A percentile compares a stretch with the other conserved stretches of the same genome.
These are phyloP conservation scores for Dione juno DNA, from an alignment of 2,888 invertebrate genomes.

Conservation along the genomic window DNA sequence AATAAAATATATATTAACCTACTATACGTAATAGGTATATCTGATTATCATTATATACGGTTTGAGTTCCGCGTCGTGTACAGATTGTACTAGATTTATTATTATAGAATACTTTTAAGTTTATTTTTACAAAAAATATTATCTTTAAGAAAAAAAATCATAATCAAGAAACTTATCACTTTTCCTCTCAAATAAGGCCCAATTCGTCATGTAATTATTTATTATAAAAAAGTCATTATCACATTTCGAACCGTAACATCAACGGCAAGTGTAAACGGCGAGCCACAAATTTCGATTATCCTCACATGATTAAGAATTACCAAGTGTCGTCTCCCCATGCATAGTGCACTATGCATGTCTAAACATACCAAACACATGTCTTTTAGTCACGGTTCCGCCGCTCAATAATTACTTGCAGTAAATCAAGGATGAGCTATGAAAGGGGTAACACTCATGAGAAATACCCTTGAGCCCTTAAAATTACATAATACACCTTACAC, in stretches of 20 bases:
- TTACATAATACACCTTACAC: constrained; percentile 21
- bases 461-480: constrained; percentile 57
- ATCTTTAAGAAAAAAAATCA: too few relatives aligned
- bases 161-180: too few relatives aligned
- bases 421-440: constrained; percentile 73
- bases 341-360: constrained; percentile 29
- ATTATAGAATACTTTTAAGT: too few relatives aligned
- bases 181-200: neutral
- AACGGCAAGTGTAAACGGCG: neutral
- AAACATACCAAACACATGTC: constrained; percentile 45
- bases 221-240: constrained; percentile 1
- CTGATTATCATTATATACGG: too few relatives aligned
- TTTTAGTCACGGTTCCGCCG: constrained; percentile 42
- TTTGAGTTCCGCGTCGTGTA: too few relatives aligned
- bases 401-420: constrained; percentile 66
- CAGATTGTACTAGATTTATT: too few relatives aligned
- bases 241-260: neutral
- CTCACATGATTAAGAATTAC: constrained; percentile 41
- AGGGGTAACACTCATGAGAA: constrained; percentile 62
- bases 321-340: constrained; percentile 27
- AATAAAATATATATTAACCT: too few relatives aligned
- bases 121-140: too few relatives aligned
- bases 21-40: too few relatives aligned
- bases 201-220: neutral
- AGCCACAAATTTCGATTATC: constrained; percentile 16